Evolutionary conservation across 1,140 invertebrate genomes (phyloP), one percentile per base, ranked within the genome.

Genomic region (Myzus persicae): DNA sequence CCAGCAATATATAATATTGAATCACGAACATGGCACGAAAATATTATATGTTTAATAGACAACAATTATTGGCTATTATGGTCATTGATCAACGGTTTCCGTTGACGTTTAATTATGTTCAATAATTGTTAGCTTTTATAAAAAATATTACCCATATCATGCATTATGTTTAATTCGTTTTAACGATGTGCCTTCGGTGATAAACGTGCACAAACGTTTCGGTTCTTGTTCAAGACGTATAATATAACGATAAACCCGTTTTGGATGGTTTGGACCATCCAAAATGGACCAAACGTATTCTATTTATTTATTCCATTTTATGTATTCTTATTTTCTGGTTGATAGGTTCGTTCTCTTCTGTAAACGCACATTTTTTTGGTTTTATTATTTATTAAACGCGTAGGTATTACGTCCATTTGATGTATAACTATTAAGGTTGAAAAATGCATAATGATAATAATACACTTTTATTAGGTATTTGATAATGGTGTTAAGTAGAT

Each of bases 221-320:
- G 26, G 26, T n/a, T 44, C 24, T n/a, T 44, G 42, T 20, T 31
- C 31, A 85, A 31, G 9, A 85, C 24, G 40, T 44, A 44, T 67
- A 67, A 67, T 67, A 18, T 11, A 85, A 85, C 42, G 40, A 40
- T n/a, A 85, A 85, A 85, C 84, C 26, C 84, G 84, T 85, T 85
- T 85, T 44, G 42, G 14, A 44, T 31, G 31, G 26, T 44, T 44
- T 14, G 84, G 2, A 11, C 44, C 20, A 85, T 42, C 82, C 42
- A 44, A 76, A 67, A 67, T 31, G 11, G 26, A 76, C 14, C 14
- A 18, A 76, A 76, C 18, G 24, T 54, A 54, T 26, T 54, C 24
- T 54, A 54, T 54, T 54, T 26, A 44, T 44, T 14, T 18, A 14
- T 48, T 48, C 46, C 1, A 51, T 24, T 51, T 4, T 51, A 51